Conservation (phyloP, 2,797 vertebrate genomes). For the Leptatherina wallacei region DNA sequence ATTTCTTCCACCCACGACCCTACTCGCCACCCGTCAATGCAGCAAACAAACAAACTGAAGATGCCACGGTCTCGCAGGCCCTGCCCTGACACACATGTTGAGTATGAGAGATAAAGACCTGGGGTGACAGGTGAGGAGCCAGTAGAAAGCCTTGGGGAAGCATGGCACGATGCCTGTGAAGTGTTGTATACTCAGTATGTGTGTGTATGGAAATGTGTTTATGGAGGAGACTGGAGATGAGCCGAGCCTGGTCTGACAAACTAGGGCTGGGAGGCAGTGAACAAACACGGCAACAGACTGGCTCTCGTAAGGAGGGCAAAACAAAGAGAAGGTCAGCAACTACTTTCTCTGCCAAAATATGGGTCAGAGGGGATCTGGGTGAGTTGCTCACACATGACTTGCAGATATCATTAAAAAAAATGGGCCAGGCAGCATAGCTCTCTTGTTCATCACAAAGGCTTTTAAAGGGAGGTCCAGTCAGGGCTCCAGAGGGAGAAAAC, state of each 20-base stretch:
- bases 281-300: constrained; percentile 73
- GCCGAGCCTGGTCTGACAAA: constrained; percentile 68
- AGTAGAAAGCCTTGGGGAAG: constrained; percentile 46
- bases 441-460: constrained; percentile 50
- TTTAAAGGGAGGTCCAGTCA: constrained; percentile 54
- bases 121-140: constrained; percentile 75
- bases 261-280: constrained; percentile 70
- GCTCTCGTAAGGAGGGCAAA: constrained; percentile 70
- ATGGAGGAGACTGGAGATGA: constrained; percentile 55
- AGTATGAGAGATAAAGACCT: constrained; percentile 54
- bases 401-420: constrained; percentile 13
- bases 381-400: constrained; percentile 49
- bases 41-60: constrained; percentile 67
- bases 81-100: constrained; percentile 69
- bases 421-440: constrained; percentile 18
- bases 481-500: constrained; percentile 40
- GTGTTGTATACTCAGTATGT: constrained; percentile 25
- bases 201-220: constrained; percentile 51
- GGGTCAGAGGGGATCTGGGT: constrained; percentile 70
- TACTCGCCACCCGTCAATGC: constrained; percentile 48
- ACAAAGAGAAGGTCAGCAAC: constrained; percentile 76
- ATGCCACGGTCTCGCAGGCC: constrained; percentile 55
- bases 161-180: constrained; percentile 23
- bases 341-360: constrained; percentile 73
- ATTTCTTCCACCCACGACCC: constrained; percentile 74